Percentiles rank a stretch among this genome's conserved stretches.
phyloP scores from a whole-genome alignment of 2,797 vertebrate species.

The Siniperca scherzeri region DNA sequence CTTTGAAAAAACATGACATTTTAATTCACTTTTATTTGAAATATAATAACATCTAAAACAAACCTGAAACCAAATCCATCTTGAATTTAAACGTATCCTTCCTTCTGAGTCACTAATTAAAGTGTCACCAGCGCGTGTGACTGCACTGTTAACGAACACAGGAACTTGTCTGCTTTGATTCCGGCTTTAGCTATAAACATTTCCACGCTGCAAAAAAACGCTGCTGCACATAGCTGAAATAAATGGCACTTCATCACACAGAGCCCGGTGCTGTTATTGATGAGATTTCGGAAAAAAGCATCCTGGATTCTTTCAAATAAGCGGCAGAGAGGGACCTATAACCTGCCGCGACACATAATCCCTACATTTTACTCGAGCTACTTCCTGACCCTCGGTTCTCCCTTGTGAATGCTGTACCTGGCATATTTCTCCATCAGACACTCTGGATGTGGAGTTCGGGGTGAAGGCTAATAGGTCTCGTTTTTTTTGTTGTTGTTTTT shows the following conservation, averaged over 20 bases:
- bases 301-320: conserved; percentile 70
- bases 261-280: conserved; percentile 51
- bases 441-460: conserved; percentile 6
- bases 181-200: conserved; percentile 63
- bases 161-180: conserved; percentile 59
- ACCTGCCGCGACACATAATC: conserved; percentile 69
- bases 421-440: conserved; percentile 49
- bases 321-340: conserved; percentile 66
- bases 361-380: conserved; percentile 44
- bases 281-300: conserved; percentile 67
- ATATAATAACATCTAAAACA: conserved; percentile 17
- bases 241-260: conserved; percentile 77
- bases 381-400: conserved; percentile 61
- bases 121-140: conserved; percentile 38
- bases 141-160: neutral
- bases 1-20: neutral
- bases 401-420: conserved; percentile 52
- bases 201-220: conserved; percentile 29
- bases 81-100: conserved; percentile 21
- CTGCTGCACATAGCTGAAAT: conserved; percentile 56
- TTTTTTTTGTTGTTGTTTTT: neutral
- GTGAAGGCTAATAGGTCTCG: neutral
- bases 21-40: conserved; percentile 36
- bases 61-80: conserved; percentile 39
- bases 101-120: conserved; percentile 27